A percentile compares a stretch with the other conserved stretches of the same genome.
These are phyloP conservation scores for Chloroceryle amazona DNA, from an alignment of 2,797 vertebrate genomes.

Conservation along the genomic window DNA sequence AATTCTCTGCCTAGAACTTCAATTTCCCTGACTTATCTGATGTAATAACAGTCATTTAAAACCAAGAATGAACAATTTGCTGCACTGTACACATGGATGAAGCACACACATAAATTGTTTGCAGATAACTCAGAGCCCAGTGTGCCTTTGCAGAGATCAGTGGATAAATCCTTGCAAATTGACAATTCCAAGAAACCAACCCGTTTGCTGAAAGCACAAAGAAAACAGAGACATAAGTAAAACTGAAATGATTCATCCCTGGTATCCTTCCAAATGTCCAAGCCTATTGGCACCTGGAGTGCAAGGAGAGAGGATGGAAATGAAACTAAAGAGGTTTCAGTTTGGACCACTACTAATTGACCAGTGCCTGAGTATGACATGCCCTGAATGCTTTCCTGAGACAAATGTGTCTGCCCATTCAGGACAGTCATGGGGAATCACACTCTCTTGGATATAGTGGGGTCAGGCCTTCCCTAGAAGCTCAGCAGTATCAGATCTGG, in stretches of 20 bases:
- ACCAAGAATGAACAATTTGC: neutral
- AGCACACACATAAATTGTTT: fast-evolving
- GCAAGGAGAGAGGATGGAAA: neutral
- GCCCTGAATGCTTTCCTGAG: neutral
- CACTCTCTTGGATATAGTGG: neutral
- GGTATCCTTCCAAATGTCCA: neutral
- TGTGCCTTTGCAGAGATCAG: neutral
- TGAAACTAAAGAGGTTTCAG: fast-evolving
- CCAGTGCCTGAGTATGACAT: neutral
- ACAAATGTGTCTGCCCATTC: neutral
- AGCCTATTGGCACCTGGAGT: neutral
- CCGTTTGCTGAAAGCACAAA: neutral
- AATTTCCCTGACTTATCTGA: neutral
- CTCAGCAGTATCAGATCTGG: neutral
- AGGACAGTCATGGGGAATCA: neutral
- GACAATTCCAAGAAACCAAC: neutral
- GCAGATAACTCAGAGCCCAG: neutral
- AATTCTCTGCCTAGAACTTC: neutral
- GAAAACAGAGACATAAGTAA: neutral
- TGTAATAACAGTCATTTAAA: neutral
- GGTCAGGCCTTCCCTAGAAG: neutral
- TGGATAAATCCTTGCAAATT: neutral
- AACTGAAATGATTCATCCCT: fast-evolving
- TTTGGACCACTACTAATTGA: neutral
- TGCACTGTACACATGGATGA: neutral